Evolutionary conservation across 2,113 vertebrate species (phyloP).

Genomic region (Gorsachius goisagi): DNA sequence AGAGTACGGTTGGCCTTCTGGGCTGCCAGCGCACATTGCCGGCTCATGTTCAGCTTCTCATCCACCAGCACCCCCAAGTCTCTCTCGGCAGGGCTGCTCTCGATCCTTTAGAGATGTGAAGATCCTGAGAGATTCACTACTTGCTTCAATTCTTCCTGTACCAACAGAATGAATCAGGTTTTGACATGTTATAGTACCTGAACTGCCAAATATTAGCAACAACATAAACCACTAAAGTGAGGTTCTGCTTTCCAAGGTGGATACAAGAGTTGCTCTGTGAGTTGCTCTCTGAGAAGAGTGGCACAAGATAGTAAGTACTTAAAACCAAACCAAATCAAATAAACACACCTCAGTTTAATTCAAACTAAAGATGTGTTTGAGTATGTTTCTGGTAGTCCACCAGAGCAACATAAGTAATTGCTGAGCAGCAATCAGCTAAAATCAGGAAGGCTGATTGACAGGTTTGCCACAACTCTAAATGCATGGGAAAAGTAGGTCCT

Average conservation of each 20-base stretch:
- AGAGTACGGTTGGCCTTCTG: too few relatives aligned
- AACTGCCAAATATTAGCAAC: neutral
- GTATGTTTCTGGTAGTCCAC: neutral
- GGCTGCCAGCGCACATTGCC: too few relatives aligned
- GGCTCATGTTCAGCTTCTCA: too few relatives aligned
- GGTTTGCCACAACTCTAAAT: neutral
- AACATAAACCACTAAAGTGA: neutral
- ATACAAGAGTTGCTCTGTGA: neutral
- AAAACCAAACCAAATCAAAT: neutral
- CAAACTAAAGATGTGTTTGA: neutral
- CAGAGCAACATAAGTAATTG: neutral
- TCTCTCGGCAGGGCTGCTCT: too few relatives aligned
- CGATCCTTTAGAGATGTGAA: conserved; percentile 6
- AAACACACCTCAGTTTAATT: neutral
- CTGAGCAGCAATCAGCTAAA: neutral
- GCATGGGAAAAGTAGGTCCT: neutral
- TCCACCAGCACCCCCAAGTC: too few relatives aligned
- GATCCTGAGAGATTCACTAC: neutral
- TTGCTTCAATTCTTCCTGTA: conserved; percentile 19
- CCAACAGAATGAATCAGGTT: neutral
- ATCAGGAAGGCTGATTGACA: neutral
- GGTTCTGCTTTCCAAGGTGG: neutral
- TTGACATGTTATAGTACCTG: neutral
- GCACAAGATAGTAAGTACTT: neutral
- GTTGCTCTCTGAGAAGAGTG: neutral